Evolutionary conservation across 1,140 invertebrate genomes (phyloP).

Genomic region (Coptotermes formosanus): DNA sequence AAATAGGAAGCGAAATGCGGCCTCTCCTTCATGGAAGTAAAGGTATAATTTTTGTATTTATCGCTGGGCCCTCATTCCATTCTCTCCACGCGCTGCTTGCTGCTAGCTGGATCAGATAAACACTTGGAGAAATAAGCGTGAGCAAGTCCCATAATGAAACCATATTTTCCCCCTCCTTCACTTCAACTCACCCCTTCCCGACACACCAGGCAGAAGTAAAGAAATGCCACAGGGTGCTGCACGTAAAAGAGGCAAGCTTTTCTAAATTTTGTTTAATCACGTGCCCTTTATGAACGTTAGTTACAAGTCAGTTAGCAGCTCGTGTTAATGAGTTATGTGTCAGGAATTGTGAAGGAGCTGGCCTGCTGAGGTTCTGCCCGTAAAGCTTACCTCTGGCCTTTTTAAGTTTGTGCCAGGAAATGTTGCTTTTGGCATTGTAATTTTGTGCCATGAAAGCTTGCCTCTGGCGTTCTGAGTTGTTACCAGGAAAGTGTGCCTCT

Average conservation of each 20-base stretch:
- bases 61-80: not conserved
- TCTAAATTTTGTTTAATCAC: not conserved
- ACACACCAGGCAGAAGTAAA: not conserved
- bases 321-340: not conserved
- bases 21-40: not conserved
- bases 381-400: too few relatives aligned
- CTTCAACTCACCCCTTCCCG: not conserved
- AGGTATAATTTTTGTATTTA: not conserved
- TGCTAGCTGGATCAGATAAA: slow-evolving; percentile 3
- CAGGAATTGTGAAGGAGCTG: too few relatives aligned
- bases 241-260: not conserved
- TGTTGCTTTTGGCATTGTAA: too few relatives aligned
- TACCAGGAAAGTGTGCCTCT: too few relatives aligned
- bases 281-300: not conserved
- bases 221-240: not conserved
- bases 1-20: not conserved
- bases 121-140: slow-evolving; percentile 12
- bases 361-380: too few relatives aligned
- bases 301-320: not conserved
- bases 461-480: too few relatives aligned
- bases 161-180: not conserved
- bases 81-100: slow-evolving; percentile 1
- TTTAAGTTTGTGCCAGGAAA: too few relatives aligned
- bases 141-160: slow-evolving; percentile 1
- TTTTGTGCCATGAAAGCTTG: too few relatives aligned